Base-by-base conservation (phyloP, 1,140 invertebrate species). In the Yoshiicerus persimilis region DNA sequence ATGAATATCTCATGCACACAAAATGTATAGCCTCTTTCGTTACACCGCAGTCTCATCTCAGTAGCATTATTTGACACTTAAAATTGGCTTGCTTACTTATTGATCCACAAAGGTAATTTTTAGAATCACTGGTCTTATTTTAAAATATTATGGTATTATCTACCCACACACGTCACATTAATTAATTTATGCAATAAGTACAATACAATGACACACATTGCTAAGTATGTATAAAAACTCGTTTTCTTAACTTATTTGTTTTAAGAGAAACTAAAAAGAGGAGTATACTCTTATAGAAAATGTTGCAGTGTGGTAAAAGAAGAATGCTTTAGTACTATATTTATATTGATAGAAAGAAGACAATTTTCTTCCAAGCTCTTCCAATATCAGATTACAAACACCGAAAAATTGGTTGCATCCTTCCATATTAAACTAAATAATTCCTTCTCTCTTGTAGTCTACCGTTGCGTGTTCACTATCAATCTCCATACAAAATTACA, bases 21-120 rank as follows among this genome's bases (percentile, higher is more conserved):
- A 38, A 77, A 36, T 80, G 32, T 38, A 56, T 70, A 86, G 86
- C 86, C 86, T 86, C 86, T 86, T 86, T 86, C 86, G 27, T 86
- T 86, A 86, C 84, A 64, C 56, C 86, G 27, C 86, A 86, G 86
- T 86, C 86, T 86, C 86, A 86, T 86, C 32, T 80, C 75, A 70
- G 75, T 80, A 80, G 75, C 75, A 80, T 66, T 66, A n/a, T 80
- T 80, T 80, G 75, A 80, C 75, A 80, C 75, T 80, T 80, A 80
- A 80, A 80, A 80, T 80, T 80, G 75, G 75, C 75, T 36, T 66
- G n/a, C 56, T 86, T 66, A 64, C 16, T 6, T 56, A 34, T 86
- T 86, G 39, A 56, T 85, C 47, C 85, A 86, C 34, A 66, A 86
- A 86, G 62, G 25, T 80, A 80, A 80, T 80, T 56, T 41, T 41